phyloP scores from a whole-genome alignment of 2,888 invertebrate species.

The Aporophyla nigra region DNA sequence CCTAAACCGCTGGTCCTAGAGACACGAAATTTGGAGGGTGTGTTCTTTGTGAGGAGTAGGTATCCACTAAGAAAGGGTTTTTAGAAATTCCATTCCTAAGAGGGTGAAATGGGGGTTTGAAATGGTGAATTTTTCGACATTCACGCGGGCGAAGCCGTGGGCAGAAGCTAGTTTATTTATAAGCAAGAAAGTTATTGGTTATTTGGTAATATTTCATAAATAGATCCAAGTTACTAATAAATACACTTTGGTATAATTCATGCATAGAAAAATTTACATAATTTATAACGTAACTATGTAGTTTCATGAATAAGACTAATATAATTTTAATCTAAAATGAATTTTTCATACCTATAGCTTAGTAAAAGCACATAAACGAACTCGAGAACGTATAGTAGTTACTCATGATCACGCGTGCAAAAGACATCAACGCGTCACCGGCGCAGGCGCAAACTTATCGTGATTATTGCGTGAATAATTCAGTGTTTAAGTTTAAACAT shows the following conservation, averaged over 20 bases:
- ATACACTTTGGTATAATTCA: not conserved
- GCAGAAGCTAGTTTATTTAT: too few species aligned
- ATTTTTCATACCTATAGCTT: not conserved
- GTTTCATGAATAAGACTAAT: not conserved
- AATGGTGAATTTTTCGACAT: too few species aligned
- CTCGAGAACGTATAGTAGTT: slow-evolving; percentile 4
- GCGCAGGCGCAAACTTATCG: slow-evolving; percentile 47
- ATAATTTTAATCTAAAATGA: not conserved
- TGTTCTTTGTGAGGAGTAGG: too few species aligned
- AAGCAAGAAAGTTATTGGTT: not conserved
- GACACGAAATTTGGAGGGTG: too few species aligned
- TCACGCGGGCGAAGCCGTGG: too few species aligned
- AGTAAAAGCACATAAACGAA: not conserved
- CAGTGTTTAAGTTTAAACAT: slow-evolving; percentile 38
- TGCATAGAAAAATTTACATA: not conserved
- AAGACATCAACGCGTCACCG: slow-evolving; percentile 74
- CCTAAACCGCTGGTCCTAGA: too few species aligned
- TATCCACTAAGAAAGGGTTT: too few species aligned
- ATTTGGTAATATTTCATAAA: slow-evolving; percentile 1
- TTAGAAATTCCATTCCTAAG: too few species aligned
- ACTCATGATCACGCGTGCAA: slow-evolving; percentile 41
- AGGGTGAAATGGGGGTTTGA: too few species aligned
- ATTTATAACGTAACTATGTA: slow-evolving; percentile 4
- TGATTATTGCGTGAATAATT: slow-evolving; percentile 32
- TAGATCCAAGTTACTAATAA: not conserved